Evolutionary conservation across 2,888 invertebrate species (phyloP), one percentile per base, ranked within the genome.

Genomic region (Pycnomerus fuliginosus): DNA sequence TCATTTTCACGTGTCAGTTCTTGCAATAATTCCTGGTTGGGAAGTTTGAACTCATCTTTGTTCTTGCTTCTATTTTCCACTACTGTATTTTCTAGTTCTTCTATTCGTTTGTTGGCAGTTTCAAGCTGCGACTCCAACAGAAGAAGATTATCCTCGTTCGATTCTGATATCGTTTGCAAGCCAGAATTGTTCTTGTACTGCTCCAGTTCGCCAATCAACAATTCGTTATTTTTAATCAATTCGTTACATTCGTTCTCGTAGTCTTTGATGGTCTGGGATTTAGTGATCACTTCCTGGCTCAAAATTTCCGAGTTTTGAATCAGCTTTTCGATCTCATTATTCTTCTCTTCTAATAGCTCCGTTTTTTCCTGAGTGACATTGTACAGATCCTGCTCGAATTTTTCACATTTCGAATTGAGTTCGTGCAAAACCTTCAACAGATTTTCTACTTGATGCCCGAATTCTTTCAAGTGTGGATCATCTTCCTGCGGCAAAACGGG

Each of bases 171-270:
- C 1, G 85, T 84, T 66, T 85, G 81, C 52, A 85, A 68, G 54
- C 82, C 82, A 5, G 77, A 76, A n/a, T 74, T 73, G 32, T 76
- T 80, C 61, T 84, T 84, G 35, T 79, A 75, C 31, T 79, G 76
- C 27, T 83, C 76, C 47, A 85, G 73, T 69, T 85, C 84, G 32
- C 78, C 77, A 53, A 85, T 76, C n/a, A 85, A 70, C 44, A 83
- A 75, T 58, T 84, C 84, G 60, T 85, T 85, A 64, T 84, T 85
- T 64, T 83, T 82, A 69, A 83, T 82, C 64, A 84, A 76, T 62
- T 84, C 83, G 43, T 76, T 74, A 51, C 80, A 79, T 69, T 85
- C 84, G 15, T 76, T 68, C 50, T 78, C 75, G 28, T 74, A 76
- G 52, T 78, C 76, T 28, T 74, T 73, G 23, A 78, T 70, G 5